Evolutionary conservation across 2,797 vertebrate genomes (phyloP), one percentile per base, ranked within the genome.

Genomic region (Leuciscus waleckii): DNA sequence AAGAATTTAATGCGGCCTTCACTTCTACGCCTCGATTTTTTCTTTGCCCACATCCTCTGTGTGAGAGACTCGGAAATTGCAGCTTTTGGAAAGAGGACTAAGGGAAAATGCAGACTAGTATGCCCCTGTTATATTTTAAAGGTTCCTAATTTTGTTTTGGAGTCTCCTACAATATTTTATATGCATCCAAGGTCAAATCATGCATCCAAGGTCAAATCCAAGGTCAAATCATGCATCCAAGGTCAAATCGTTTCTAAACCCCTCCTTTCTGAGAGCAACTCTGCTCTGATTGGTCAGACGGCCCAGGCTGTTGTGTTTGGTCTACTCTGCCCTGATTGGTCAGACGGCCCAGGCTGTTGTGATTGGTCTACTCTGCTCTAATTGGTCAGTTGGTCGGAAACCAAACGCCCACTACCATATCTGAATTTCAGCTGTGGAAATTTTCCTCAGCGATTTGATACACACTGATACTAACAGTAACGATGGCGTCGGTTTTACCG

Each of bases 1-100:
- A 46, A 68, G 63, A 80, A 49, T 68, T 67, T 68, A 80, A 80
- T 35, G 43, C 4, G 7, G 37, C 21, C 43, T 51, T 80, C 32
- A 3, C 46, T 69, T 65, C 56, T 39, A n/a, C 23, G 14, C 9
- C 35, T 61, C 51, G 0, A 16, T 32, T 46, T 29, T 41, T 79
- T 61, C 58, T 79, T 63, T 54, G 79, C 63, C 79, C 79, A 37
- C 65, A 51, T 68, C 79, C 63, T 81, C 13, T 51, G 65, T 69
- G 43, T 37, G 65, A 51, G 63, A 54, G 58, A 65, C 41, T 65
- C 2, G 14, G 10, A 65, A 46, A 46, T 26, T 46, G 35, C 37
- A 35, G 63, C 41, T 69, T 81, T 26, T 51, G 43, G 19, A 54
- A 23, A 49, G 21, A 54, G 21, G 4, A 37, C 19, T n/a, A 16